phyloP scores from a whole-genome alignment of 1,140 invertebrate genomes.

The Kradibia gibbosae region DNA sequence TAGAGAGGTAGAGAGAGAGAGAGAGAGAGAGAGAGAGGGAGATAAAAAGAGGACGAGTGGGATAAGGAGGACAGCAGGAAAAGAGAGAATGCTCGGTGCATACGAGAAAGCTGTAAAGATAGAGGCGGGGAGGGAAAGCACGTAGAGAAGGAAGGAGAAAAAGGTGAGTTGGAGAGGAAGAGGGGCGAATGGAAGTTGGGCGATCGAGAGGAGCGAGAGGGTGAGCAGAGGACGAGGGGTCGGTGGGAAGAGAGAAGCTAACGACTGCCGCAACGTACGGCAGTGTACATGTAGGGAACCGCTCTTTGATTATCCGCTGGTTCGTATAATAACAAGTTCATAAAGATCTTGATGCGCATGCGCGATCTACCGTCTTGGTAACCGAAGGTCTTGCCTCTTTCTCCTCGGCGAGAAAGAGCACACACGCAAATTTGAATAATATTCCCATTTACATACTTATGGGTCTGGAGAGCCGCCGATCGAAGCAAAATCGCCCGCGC shows the following conservation, averaged over 20 bases:
- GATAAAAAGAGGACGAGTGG: not conserved
- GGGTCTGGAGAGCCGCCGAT: conserved; percentile 51
- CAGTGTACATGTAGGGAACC: conserved; percentile 55
- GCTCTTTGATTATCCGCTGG: conserved; percentile 69
- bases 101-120: conserved; percentile 36
- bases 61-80: conserved; percentile 16
- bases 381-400: conserved; percentile 19
- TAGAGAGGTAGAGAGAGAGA: not conserved
- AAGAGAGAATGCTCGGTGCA: conserved; percentile 9
- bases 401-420: not conserved
- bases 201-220: not conserved
- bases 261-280: conserved; percentile 46
- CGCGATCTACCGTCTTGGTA: conserved; percentile 47
- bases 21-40: not conserved
- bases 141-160: conserved; percentile 1
- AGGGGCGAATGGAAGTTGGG: not conserved
- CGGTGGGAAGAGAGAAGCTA: conserved; percentile 44
- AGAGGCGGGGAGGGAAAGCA: conserved; percentile 12
- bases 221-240: conserved; percentile 40
- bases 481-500: conserved; percentile 52
- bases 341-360: conserved; percentile 67
- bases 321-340: conserved; percentile 70
- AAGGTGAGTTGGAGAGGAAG: not conserved
- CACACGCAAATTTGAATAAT: conserved; percentile 61
- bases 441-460: conserved; percentile 66